A percentile compares a stretch with the other conserved stretches of the same genome.
Conservation (phyloP, 2,113 vertebrate genomes). For the Eurypyga helias region DNA sequence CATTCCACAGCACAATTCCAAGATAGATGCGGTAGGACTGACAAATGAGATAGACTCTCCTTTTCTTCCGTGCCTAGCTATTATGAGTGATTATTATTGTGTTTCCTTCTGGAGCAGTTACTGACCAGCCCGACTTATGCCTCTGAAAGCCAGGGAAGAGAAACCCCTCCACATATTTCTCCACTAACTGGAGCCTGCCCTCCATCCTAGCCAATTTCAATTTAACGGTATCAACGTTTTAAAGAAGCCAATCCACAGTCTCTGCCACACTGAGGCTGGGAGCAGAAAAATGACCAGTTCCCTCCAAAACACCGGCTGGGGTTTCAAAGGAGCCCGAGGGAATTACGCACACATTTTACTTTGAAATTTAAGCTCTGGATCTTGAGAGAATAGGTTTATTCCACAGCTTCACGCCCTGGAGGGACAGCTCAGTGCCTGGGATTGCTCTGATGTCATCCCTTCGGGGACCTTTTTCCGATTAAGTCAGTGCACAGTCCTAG, state of each 20-base stretch:
- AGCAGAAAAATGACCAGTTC: not conserved
- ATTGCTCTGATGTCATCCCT: not conserved
- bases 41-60: not conserved
- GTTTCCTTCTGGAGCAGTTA: not conserved
- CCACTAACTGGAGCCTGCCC: not conserved
- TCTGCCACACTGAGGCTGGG: not conserved
- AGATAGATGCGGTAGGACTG: not conserved
- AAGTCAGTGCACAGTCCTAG: not conserved
- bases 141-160: not conserved
- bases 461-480: not conserved
- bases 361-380: constrained; percentile 17
- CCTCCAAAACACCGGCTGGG: constrained; percentile 9
- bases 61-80: not conserved
- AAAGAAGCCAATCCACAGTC: not conserved
- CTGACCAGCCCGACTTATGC: not conserved
- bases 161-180: not conserved
- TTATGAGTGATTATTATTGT: not conserved
- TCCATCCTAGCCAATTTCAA: not conserved
- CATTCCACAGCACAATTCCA: not conserved
- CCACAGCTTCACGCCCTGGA: not conserved
- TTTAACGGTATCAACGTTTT: not conserved
- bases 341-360: not conserved
- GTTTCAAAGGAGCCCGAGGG: not conserved
- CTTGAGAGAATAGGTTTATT: constrained; percentile 3
- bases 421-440: not conserved